Evolutionary conservation across 2,113 vertebrate genomes (phyloP).

Genomic region (Psittacula cyanocephala): DNA sequence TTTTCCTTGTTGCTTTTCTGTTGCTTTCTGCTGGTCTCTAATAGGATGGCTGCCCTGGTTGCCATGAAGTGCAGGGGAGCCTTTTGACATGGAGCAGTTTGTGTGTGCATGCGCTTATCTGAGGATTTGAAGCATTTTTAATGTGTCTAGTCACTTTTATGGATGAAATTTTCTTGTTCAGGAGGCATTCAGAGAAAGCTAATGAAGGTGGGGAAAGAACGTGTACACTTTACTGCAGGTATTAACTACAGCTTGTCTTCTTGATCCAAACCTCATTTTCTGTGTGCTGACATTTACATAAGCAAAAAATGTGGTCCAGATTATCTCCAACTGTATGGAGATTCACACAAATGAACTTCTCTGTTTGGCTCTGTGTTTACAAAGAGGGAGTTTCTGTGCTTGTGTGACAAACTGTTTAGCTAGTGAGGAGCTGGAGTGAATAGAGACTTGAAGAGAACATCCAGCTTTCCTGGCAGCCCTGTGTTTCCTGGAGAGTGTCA

Average conservation of each 20-base stretch:
- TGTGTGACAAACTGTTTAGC: not conserved
- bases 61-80: accelerated
- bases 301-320: not conserved
- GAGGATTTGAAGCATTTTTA: not conserved
- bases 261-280: not conserved
- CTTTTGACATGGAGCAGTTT: not conserved
- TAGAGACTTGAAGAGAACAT: not conserved
- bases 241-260: not conserved
- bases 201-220: not conserved
- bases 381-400: not conserved
- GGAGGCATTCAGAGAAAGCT: not conserved
- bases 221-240: not conserved
- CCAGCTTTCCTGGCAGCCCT: accelerated
- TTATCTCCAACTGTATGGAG: not conserved
- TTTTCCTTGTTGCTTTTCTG: not conserved
- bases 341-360: not conserved
- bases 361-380: not conserved
- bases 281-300: slow-evolving; percentile 11
- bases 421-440: not conserved
- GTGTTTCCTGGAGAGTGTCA: not conserved
- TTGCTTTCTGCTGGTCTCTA: not conserved
- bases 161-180: not conserved
- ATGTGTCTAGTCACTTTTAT: not conserved
- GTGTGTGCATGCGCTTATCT: not conserved
- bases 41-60: not conserved